These are phyloP conservation scores for Eristalinus sepulchralis DNA, from an alignment of 2,888 invertebrate species.

Conservation along the genomic window DNA sequence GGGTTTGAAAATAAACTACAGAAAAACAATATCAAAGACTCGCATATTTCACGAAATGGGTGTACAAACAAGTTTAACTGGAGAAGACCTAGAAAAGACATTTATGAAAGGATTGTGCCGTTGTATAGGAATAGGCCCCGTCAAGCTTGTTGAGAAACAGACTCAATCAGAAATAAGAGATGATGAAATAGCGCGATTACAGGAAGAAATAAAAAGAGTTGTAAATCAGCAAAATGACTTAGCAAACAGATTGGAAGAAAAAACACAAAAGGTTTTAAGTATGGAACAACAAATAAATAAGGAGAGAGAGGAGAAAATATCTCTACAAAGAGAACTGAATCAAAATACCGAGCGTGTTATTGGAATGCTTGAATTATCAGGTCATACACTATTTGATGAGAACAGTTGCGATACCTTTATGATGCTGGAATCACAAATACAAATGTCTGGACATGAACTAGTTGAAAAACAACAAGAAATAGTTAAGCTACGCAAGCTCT, in stretches of 20 bases:
- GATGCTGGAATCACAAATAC: constrained; percentile 88
- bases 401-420: constrained; percentile 87
- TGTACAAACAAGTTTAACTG: constrained; percentile 89
- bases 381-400: constrained; percentile 82
- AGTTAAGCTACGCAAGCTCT: constrained; percentile 86
- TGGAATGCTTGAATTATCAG: constrained; percentile 82
- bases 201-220: constrained; percentile 83
- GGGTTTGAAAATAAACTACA: constrained; percentile 52
- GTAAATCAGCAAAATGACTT: constrained; percentile 85
- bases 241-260: constrained; percentile 81
- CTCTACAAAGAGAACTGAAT: constrained; percentile 88
- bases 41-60: constrained; percentile 91
- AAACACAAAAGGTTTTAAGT: constrained; percentile 81
- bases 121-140: constrained; percentile 78
- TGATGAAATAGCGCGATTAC: constrained; percentile 84
- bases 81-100: constrained; percentile 87
- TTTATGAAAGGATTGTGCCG: constrained; percentile 83
- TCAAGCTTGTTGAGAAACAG: constrained; percentile 82
- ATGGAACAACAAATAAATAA: constrained; percentile 85
- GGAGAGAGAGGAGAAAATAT: constrained; percentile 88
- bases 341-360: constrained; percentile 88
- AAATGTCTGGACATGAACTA: constrained; percentile 88
- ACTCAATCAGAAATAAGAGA: constrained; percentile 86
- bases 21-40: constrained; percentile 82
- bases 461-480: constrained; percentile 89